phyloP scores from a whole-genome alignment of 2,797 vertebrate species.

The Sebastes vulpes region DNA sequence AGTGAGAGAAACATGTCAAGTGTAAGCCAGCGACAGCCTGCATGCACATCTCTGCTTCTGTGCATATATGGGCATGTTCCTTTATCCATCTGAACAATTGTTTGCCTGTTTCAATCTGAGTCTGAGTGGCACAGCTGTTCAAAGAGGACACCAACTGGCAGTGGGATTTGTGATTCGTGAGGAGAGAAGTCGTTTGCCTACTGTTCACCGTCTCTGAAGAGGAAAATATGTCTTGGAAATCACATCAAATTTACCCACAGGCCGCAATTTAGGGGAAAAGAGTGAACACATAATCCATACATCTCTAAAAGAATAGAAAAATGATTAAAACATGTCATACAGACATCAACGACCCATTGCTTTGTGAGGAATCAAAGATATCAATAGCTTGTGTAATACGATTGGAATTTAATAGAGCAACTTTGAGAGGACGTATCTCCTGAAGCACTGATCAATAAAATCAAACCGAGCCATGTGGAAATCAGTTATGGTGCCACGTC shows the following conservation, averaged over 20 bases:
- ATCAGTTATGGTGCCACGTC: not conserved
- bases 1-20: not conserved
- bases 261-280: not conserved
- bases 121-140: constrained; percentile 66
- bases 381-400: not conserved
- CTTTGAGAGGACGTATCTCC: not conserved
- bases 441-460: not conserved
- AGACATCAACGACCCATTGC: not conserved
- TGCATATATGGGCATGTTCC: constrained; percentile 38
- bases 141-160: constrained; percentile 71
- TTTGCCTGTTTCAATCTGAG: constrained; percentile 53
- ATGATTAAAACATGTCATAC: not conserved
- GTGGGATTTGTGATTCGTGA: constrained; percentile 50
- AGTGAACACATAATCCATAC: not conserved
- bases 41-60: constrained; percentile 24
- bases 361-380: not conserved
- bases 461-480: not conserved
- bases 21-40: not conserved
- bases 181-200: constrained; percentile 24
- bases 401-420: not conserved
- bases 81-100: constrained; percentile 61
- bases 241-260: not conserved
- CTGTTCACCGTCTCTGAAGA: constrained; percentile 8
- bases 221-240: constrained; percentile 26
- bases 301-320: not conserved